Percentiles rank a stretch among this genome's conserved stretches.
Conservation (phyloP, 2,113 vertebrate genomes). For the Ondatra zibethicus region DNA sequence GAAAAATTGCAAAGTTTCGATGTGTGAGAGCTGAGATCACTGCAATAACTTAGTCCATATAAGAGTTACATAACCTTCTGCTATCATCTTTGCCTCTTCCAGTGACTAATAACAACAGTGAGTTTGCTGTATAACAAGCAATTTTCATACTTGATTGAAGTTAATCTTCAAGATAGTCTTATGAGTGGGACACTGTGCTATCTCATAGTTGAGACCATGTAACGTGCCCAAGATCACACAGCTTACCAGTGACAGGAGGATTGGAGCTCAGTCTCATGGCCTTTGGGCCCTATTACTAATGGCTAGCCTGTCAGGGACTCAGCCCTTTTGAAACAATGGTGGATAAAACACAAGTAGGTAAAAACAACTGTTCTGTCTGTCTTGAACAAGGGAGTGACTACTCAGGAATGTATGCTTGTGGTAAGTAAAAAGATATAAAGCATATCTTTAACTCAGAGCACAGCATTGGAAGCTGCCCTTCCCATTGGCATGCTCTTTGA, state of each 20-base stretch:
- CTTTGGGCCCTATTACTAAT: neutral
- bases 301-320: neutral
- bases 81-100: neutral
- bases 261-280: neutral
- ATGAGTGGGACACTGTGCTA: neutral
- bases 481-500: neutral
- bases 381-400: neutral
- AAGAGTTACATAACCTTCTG: neutral
- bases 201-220: neutral
- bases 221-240: neutral
- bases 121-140: neutral
- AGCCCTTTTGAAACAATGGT: neutral
- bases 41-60: rapidly evolving
- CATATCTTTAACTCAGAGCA: neutral
- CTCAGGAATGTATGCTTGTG: neutral
- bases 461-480: neutral
- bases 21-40: neutral
- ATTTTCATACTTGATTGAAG: neutral
- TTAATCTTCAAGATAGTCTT: neutral
- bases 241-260: neutral
- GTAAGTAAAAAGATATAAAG: neutral
- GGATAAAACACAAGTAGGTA: neutral
- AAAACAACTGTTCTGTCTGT: neutral
- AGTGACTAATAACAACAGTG: neutral
- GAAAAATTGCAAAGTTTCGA: neutral